Percentiles rank a stretch among this genome's conserved stretches.
Evolutionary conservation across 2,888 invertebrate species (phyloP).

Genomic region (Brenthis daphne): DNA sequence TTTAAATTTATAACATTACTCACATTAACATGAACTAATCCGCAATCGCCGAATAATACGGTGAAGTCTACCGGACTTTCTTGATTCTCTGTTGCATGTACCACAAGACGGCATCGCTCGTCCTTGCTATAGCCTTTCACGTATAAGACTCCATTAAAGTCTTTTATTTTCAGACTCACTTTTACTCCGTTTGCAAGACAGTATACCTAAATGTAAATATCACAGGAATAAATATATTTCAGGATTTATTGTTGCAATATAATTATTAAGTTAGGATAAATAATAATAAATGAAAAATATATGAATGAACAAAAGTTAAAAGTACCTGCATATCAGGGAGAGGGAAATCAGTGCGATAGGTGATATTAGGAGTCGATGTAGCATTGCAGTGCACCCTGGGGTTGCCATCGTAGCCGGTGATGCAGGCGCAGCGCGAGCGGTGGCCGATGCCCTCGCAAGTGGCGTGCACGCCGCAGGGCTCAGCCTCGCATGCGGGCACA

Average conservation of each 20-base stretch:
- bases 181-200: slow-evolving; percentile 96
- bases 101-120: slow-evolving; percentile 91
- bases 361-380: slow-evolving; percentile 57
- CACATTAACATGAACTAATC: slow-evolving; percentile 94
- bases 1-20: slow-evolving; percentile 51
- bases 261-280: too few relatives aligned
- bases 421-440: slow-evolving; percentile 89
- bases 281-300: not conserved
- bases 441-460: slow-evolving; percentile 90
- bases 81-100: slow-evolving; percentile 87
- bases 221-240: too few relatives aligned
- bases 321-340: slow-evolving; percentile 88
- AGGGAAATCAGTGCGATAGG: slow-evolving; percentile 90
- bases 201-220: slow-evolving; percentile 81
- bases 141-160: slow-evolving; percentile 94
- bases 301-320: not conserved
- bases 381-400: slow-evolving; percentile 87
- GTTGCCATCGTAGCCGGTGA: slow-evolving; percentile 89
- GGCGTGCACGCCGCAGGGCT: slow-evolving; percentile 89
- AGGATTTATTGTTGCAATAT: too few relatives aligned
- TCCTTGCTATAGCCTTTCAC: slow-evolving; percentile 98
- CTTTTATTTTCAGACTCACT: slow-evolving; percentile 89
- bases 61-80: slow-evolving; percentile 90
- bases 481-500: slow-evolving; percentile 89
- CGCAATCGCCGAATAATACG: slow-evolving; percentile 95